phyloP scores from a whole-genome alignment of 2,888 invertebrate genomes.

The Noctua fimbriata region DNA sequence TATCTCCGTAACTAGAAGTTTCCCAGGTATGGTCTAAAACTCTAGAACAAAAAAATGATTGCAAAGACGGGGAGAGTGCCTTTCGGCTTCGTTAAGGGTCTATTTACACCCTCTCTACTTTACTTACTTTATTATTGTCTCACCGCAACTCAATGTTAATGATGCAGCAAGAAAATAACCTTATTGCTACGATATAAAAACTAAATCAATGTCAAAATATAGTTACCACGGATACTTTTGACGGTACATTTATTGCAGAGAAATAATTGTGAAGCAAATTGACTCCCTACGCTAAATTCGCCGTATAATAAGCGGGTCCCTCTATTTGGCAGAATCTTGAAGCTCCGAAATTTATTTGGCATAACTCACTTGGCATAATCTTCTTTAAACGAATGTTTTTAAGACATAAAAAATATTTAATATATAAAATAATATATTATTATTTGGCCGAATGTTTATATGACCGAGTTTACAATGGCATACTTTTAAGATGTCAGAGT shows the following conservation, averaged over 20 bases:
- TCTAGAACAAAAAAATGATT: too few species aligned
- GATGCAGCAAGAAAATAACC: background rate
- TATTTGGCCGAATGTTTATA: background rate
- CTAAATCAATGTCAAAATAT: background rate
- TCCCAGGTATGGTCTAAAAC: too few species aligned
- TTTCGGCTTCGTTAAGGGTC: too few species aligned
- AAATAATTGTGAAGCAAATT: background rate
- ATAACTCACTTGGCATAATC: background rate
- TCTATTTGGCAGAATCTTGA: too few species aligned
- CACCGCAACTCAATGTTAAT: background rate
- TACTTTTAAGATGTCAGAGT: too few species aligned
- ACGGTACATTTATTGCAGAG: background rate
- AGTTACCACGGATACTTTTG: background rate
- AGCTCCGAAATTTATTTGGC: background rate
- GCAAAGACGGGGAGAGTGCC: too few species aligned
- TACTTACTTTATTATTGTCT: background rate
- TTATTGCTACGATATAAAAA: background rate
- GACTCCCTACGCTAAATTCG: background rate
- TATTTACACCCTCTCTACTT: too few species aligned
- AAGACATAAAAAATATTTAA: background rate
- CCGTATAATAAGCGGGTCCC: too few species aligned
- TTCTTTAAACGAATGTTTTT: background rate
- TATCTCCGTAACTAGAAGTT: too few species aligned
- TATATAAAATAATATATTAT: background rate
- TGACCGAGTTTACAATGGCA: too few species aligned